Base-by-base conservation (phyloP, 2,797 vertebrate genomes). In the Rhadinocentrus ornatus region DNA sequence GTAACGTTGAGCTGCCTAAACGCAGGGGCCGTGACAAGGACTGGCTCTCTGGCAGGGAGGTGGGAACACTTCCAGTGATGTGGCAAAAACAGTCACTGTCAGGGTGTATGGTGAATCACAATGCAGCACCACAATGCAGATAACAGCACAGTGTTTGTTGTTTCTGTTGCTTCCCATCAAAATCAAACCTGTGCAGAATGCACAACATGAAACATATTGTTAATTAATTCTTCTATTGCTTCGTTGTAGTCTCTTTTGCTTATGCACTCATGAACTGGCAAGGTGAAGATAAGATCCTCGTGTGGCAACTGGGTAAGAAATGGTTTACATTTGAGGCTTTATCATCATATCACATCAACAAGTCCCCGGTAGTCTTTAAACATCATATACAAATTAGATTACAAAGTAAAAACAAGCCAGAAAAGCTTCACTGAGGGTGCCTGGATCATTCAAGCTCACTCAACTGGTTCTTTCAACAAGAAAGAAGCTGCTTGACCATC, bases 91-190 rank as follows among this genome's bases (percentile, higher is more conserved):
- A 77, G 76, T 58, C 81, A 56, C 78, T 81, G 81, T 80, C 68
- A 62, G 73, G 67, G 70, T 63, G 69, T 77, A 55, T 52, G 77
- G 76, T 80, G 85, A 86, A 88, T 88, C 81, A 88, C 84, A 89
- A 77, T 88, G 84, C 87, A 90, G 80, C 69, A 8, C 75, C 67
- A 4, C 76, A 39, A 80, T 88, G 85, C 87, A 91, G 80, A 88
- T 73, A 86, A 71, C 69, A 7, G 77, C 64, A 4, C 76, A 39
- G 35, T 63, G 48, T 56, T 71, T 54, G 52, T 44, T 54, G 56
- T 83, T 77, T 71, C 29, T 59, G 67, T 76, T 82, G 11, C 75
- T 39, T 73, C 66, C 46, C 39, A 57, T 82, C 63, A 81, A 66
- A 67, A 66, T 72, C 69, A 75, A 78, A 55, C 29, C 62, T 10